These are phyloP conservation scores for Jacana jacana DNA, from an alignment of 2,113 vertebrate genomes.

Conservation along the genomic window DNA sequence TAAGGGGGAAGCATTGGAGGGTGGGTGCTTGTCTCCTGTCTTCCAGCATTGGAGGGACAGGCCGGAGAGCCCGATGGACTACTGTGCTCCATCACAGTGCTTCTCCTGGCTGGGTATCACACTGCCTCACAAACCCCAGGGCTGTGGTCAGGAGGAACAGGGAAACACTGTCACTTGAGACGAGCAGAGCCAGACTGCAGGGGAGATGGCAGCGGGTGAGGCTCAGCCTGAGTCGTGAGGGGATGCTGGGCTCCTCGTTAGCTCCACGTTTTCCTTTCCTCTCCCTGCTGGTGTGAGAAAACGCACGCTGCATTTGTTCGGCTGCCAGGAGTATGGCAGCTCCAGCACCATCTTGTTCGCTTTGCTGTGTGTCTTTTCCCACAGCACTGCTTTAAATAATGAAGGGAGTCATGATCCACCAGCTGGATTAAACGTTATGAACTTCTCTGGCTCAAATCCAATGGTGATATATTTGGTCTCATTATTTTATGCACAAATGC, in stretches of 20 bases:
- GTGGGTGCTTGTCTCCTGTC: background rate
- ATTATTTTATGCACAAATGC: constrained; percentile 70
- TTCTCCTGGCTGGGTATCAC: background rate
- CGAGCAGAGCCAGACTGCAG: background rate
- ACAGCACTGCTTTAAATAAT: constrained; percentile 69
- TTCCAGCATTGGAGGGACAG: fast-evolving
- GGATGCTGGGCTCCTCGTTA: constrained; percentile 36
- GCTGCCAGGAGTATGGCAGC: constrained; percentile 59
- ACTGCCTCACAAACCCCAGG: background rate
- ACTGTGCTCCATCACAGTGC: background rate
- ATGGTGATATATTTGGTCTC: constrained; percentile 66
- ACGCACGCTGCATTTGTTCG: constrained; percentile 34
- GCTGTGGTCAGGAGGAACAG: background rate
- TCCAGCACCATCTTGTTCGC: constrained; percentile 62
- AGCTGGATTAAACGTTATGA: constrained; percentile 61
- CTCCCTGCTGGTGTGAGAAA: constrained; percentile 67
- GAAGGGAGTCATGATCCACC: constrained; percentile 62
- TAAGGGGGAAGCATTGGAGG: background rate
- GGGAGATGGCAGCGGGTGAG: constrained; percentile 14
- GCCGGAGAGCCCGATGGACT: background rate
- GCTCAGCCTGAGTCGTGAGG: background rate
- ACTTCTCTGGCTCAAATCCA: constrained; percentile 58
- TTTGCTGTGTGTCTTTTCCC: constrained; percentile 65
- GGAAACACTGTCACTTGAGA: background rate
- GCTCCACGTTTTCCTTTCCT: constrained; percentile 44